Evolutionary conservation across 1,140 invertebrate genomes (phyloP).

Genomic region (Drosophila tsacasi): DNA sequence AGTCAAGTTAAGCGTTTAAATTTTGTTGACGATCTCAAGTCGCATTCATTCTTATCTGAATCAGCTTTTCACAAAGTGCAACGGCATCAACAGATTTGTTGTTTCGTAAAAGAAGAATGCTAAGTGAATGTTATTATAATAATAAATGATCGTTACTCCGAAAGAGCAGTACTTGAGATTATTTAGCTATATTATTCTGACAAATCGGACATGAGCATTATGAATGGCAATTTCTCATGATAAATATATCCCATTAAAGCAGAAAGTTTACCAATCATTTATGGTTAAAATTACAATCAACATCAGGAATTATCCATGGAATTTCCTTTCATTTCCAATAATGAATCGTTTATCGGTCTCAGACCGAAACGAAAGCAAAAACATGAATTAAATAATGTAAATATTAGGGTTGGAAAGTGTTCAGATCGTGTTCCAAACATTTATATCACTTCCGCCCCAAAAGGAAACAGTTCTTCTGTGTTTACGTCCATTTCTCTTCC

Average conservation of each 20-base stretch:
- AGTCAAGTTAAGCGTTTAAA: background rate
- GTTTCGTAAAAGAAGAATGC: background rate
- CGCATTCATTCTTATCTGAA: slow-evolving; percentile 23
- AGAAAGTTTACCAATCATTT: background rate
- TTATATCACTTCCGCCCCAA: slow-evolving; percentile 5
- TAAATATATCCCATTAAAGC: background rate
- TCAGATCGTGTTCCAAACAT: slow-evolving; percentile 6
- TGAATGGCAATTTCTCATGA: background rate
- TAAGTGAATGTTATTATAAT: background rate
- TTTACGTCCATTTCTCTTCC: slow-evolving; percentile 9
- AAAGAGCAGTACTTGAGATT: background rate
- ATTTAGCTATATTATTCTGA: background rate
- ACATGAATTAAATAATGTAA: background rate
- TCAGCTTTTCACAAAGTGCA: slow-evolving; percentile 19
- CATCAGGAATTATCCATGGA: background rate
- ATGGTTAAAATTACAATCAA: background rate
- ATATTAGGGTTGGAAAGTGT: slow-evolving; percentile 3
- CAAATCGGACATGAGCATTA: no score
- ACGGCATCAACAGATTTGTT: background rate
- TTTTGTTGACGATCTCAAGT: slow-evolving; percentile 12
- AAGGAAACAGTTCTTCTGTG: slow-evolving; percentile 7
- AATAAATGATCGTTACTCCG: background rate
- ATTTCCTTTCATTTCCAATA: background rate
- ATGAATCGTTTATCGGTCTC: background rate
- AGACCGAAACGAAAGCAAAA: background rate